Evolutionary conservation across 1,140 invertebrate species (phyloP), one percentile per base, ranked within the genome.

Genomic region (Nymphalis io): DNA sequence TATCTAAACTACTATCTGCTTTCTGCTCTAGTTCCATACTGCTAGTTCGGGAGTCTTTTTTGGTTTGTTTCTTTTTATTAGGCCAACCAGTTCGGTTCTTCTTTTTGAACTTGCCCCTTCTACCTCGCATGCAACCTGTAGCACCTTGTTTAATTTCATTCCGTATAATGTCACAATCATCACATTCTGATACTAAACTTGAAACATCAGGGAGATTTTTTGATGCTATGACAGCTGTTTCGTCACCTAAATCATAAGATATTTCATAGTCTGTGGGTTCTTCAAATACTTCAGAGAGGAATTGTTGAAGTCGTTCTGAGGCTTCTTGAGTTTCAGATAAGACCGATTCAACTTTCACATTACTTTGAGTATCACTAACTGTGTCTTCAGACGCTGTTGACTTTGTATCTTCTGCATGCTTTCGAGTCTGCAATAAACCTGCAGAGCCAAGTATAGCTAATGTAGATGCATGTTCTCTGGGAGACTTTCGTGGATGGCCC

Each of bases 401-500:
- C 70, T 92, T 92, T 11, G 80, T 68, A 68, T 92, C 92, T 5
- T 92, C 92, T 3, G 75, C 70, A 57, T 90, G 84, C 78, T 93
- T 93, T 21, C 93, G 85, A 60, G 94, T 90, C 11, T 94, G 92
- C 12, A 94, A 87, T 27, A 95, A 82, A 59, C 94, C 94, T 0
- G 85, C 87, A 0, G 88, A 88, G 62, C 95, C 95, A 69, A 97
- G 94, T 64, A 97, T 96, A 0, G 96, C 96, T 40, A 97, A 83
- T 0, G 96, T 97, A 0, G 96, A 96, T 0, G 96, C 96, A 79
- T 97, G 96, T 83, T 96, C 96, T 33, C 96, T 89, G 0, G 96
- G 96, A 3, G 96, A 96, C 78, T 97, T 97, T n/a, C 96, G 89
- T 0, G 96, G 95, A 68, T 95, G 95, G 70, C 93, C 90, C 60